Evolutionary conservation across 2,797 vertebrate species (phyloP), one percentile per base, ranked within the genome.

Genomic region (Petrocephalus schoutedeni): DNA sequence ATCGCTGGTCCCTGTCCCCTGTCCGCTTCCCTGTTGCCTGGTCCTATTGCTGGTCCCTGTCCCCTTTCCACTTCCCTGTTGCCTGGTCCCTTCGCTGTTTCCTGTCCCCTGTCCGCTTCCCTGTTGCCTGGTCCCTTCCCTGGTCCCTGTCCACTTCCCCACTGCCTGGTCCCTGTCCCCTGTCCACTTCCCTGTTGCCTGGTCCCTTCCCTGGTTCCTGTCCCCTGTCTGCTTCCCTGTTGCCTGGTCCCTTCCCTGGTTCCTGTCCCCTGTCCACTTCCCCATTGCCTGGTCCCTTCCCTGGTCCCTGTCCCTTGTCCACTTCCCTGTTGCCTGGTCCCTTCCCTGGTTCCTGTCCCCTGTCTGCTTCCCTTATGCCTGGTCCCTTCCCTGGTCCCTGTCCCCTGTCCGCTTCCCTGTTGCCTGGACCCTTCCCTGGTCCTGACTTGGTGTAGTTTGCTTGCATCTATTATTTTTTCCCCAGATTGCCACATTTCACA

Each of bases 401-500:
- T 28, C 82, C 53, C 4, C 23, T 32, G 58, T 45, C 57, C 5
- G 7, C 45, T 6, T 23, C 9, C 45, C 23, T 8, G 9, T 93
- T 93, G 92, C 92, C 91, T 90, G 92, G 91, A 28, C 28, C 28
- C 28, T 28, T 28, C 28, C 28, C 28, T 28, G 28, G 28, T 28
- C 28, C 28, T 28, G 28, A 28, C 28, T 28, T 92, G 94, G 93
- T 92, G 91, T 91, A 93, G 93, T 94, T 92, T 92, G 91, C 93
- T 94, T 92, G 89, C 91, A 91, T 93, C 90, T 93, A 92, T 91
- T 16, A 49, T 56, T 21, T 9, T 28, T 28, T 87, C 89, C 90
- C 90, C 91, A 87, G 90, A 90, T 93, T 90, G 4, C 91, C 93
- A 93, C 94, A 93, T 89, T 94, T 94, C 92, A 89, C 90, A 92